Evolutionary conservation across 2,113 vertebrate genomes (phyloP).

Genomic region (Melanotaenia duboulayi): DNA sequence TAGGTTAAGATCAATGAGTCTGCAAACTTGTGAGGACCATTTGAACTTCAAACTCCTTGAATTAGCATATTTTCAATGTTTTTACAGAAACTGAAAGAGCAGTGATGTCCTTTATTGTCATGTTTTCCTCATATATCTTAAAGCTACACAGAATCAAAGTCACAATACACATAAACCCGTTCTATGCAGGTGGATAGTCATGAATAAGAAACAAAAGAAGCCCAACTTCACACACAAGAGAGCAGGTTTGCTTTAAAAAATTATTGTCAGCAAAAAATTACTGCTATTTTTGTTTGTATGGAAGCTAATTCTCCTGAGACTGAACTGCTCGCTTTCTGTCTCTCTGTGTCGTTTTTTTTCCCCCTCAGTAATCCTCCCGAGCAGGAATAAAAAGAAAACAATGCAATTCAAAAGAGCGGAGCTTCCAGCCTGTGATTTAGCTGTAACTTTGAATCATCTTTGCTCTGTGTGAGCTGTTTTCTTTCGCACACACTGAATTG

Average conservation of each 20-base stretch:
- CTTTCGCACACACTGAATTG: constrained; percentile 42
- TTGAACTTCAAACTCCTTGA: constrained; percentile 13
- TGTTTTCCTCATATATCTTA: constrained; percentile 31
- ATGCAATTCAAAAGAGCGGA: constrained; percentile 64
- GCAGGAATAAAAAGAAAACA: constrained; percentile 74
- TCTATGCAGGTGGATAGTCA: constrained; percentile 28
- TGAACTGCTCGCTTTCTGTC: constrained; percentile 65
- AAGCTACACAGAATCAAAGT: constrained; percentile 49
- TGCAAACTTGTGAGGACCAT: neutral
- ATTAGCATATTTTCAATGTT: constrained; percentile 2
- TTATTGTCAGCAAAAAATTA: constrained; percentile 80
- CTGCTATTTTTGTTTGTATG: constrained; percentile 74
- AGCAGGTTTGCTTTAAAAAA: constrained; percentile 58
- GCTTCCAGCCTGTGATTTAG: constrained; percentile 77
- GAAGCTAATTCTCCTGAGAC: constrained; percentile 70
- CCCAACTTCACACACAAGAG: constrained; percentile 29
- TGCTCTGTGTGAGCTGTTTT: constrained; percentile 68
- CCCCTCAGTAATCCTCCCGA: constrained; percentile 51
- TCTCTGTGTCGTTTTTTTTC: constrained; percentile 46
- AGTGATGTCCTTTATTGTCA: neutral
- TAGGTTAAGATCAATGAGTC: neutral
- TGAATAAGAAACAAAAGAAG: constrained; percentile 72
- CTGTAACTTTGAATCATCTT: constrained; percentile 74
- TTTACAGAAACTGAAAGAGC: constrained; percentile 9
- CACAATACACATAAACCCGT: constrained; percentile 12